Percentiles rank a stretch among this genome's conserved stretches.
Conservation (phyloP, 1,140 invertebrate species). For the roundworm (Caenorhabditis elegans) region WBcel235 BX284606.5:17456501-17457000, state of each 20-base stretch:
- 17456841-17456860: slow-evolving; percentile 8
- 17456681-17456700: background rate
- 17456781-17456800: background rate
- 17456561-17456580: slow-evolving; percentile 48
- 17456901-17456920: slow-evolving; percentile 23
- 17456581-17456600: background rate
- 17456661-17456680: background rate
- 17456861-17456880: slow-evolving; percentile 18
- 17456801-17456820: slow-evolving; percentile 19
- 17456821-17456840: slow-evolving; percentile 10
- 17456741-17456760: slow-evolving; percentile 17
- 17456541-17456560: slow-evolving; percentile 58
- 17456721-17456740: background rate
- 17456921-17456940: background rate
- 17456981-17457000: background rate
- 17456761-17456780: slow-evolving; percentile 22
- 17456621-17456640: too few relatives aligned
- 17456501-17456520: slow-evolving; percentile 64
- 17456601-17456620: too few relatives aligned
- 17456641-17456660: too few relatives aligned
- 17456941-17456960: background rate
- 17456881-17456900: slow-evolving; percentile 28
- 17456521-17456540: slow-evolving; percentile 63
- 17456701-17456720: background rate
- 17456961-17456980: background rate